Base-by-base conservation (phyloP, 2,113 vertebrate species). In the Corapipo altera region DNA sequence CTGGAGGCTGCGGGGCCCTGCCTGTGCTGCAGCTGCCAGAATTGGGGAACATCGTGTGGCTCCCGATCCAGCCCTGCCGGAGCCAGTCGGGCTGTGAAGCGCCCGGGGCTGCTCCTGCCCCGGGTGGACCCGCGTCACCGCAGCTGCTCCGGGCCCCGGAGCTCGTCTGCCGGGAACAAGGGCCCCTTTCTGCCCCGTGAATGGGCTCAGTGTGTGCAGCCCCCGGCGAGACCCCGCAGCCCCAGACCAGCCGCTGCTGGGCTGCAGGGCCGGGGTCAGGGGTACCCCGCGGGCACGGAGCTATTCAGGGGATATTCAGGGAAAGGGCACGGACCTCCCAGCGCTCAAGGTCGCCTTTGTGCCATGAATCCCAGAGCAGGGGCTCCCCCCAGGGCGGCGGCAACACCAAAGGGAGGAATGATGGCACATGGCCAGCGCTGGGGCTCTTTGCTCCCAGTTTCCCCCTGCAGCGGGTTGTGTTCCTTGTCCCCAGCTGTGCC, bases 111-210 rank as follows among this genome's bases (percentile, higher is more conserved):
- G 30, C 8, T 30, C 2, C 51, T 96, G 92, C 55, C 92, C 91
- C 17, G 46, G 52, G 44, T 61, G 84, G 71, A 66, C 72, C 59
- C 37, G 0, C 11, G 20, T 24, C 7, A 14, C 77, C 1, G 17
- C 93, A 94, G 84, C 89, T 90, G 92, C 51, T 49, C 59, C 3
- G 7, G 70, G 41, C 91, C 81, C 91, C 37, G 82, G 59, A 78
- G 54, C 75, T 51, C 19, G 93, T 93, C 94, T 96, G 91, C 71
- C 19, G 54, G 81, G 95, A 97, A 97, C 96, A 97, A 97, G 85
- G 67, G 89, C 39, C 7, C 85, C 72, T 97, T 97, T 96, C 88
- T 95, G 55, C 30, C 0, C 9, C 26, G 74, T 96, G 91, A 97
- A 97, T 95, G 94, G 43, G 91, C 82, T 64, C 88, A 91, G 93